Percentiles rank a stretch among this genome's conserved stretches.
Conservation (phyloP, 2,888 invertebrate genomes). For the Meganola albula region DNA sequence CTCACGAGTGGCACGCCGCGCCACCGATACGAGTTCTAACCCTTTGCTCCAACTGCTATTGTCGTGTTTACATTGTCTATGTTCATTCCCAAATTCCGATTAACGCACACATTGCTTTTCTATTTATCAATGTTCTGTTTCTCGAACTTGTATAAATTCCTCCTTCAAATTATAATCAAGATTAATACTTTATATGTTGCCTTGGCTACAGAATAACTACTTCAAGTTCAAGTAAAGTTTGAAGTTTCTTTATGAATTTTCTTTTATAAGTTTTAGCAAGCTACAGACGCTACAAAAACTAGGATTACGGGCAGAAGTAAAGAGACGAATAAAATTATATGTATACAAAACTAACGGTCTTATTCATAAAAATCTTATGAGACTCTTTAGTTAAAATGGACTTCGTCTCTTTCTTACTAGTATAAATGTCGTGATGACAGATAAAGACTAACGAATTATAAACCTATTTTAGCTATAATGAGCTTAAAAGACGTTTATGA, state of each 20-base stretch:
- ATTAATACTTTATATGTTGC: conserved; percentile 15
- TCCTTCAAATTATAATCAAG: conserved; percentile 16
- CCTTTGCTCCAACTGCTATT: conserved; percentile 60
- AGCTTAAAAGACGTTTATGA: too few relatives aligned
- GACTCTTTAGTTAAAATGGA: too few relatives aligned
- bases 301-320: conserved; percentile 28
- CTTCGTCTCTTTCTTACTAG: too few relatives aligned
- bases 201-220: conserved; percentile 20
- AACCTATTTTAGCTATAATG: too few relatives aligned
- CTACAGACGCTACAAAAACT: conserved; percentile 29
- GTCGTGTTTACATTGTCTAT: conserved; percentile 75
- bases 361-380: too few relatives aligned
- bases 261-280: conserved; percentile 31
- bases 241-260: conserved; percentile 36
- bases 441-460: too few relatives aligned
- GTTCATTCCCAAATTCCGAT: conserved; percentile 70
- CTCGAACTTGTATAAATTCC: conserved; percentile 17
- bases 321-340: conserved; percentile 22
- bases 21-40: conserved; percentile 64
- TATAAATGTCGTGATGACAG: too few relatives aligned
- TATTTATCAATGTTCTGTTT: conserved; percentile 34
- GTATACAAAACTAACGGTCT: too few relatives aligned
- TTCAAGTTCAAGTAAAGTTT: conserved; percentile 33
- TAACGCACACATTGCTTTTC: conserved; percentile 51
- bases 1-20: conserved; percentile 67